phyloP scores from a whole-genome alignment of 2,888 invertebrate species.

The Drosophila quinaria region DNA sequence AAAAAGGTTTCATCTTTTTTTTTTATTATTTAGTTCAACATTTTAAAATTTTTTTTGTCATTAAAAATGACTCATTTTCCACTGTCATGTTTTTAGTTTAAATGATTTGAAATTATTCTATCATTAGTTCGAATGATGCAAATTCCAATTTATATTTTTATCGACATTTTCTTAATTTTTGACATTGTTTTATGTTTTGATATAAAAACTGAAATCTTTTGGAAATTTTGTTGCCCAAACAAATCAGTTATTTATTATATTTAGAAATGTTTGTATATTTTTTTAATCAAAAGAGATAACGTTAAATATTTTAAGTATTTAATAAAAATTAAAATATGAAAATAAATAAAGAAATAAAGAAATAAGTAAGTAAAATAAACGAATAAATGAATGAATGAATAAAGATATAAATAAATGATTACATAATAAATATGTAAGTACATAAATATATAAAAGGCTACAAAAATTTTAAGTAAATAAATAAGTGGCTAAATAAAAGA shows the following conservation, averaged over 20 bases:
- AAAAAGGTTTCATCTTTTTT: not conserved
- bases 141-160: not conserved
- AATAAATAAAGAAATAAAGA: too few species aligned
- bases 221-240: too few species aligned
- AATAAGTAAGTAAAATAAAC: too few species aligned
- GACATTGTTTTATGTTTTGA: too few species aligned
- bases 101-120: not conserved
- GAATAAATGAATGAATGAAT: too few species aligned
- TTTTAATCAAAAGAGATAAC: not conserved
- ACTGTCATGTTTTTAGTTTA: not conserved
- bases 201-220: too few species aligned
- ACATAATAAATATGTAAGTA: too few species aligned
- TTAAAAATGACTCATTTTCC: constrained; percentile 10
- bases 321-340: not conserved
- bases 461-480: too few species aligned
- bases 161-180: too few species aligned
- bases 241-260: not conserved
- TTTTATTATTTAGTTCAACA: not conserved
- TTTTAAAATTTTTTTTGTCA: not conserved
- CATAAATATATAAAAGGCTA: too few species aligned
- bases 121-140: not conserved
- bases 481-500: too few species aligned
- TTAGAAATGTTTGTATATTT: not conserved
- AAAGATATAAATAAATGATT: too few species aligned
- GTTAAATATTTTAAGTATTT: not conserved